These are phyloP conservation scores for Drosophila pruinosa DNA, from an alignment of 1,140 invertebrate genomes.

Conservation along the genomic window DNA sequence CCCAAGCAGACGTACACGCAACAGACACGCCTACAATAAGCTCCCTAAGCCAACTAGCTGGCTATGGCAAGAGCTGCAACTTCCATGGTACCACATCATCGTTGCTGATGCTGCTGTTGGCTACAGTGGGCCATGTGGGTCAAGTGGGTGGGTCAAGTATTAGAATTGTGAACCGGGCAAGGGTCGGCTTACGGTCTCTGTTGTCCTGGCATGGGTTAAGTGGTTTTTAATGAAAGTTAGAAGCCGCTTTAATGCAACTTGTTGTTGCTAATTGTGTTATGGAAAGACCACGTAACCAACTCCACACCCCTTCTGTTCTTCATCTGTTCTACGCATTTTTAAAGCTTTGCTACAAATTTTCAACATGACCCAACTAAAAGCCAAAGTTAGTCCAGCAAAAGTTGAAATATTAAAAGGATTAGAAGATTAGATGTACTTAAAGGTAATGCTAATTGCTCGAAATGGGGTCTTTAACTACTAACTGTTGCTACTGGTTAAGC, in stretches of 20 bases:
- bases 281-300: conserved; percentile 31
- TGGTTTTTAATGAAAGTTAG: conserved; percentile 80
- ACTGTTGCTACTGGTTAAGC: conserved; percentile 3
- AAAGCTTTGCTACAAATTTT: conserved; percentile 35
- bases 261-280: conserved; percentile 64
- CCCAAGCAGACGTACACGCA: conserved; percentile 18
- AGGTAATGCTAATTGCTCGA: conserved; percentile 14
- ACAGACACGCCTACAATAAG: conserved; percentile 52
- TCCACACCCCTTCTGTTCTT: neutral
- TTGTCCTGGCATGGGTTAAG: conserved; percentile 70
- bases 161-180: conserved; percentile 27
- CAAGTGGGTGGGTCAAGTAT: conserved; percentile 67
- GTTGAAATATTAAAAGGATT: conserved; percentile 21
- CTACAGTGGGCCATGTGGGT: conserved; percentile 65
- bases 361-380: neutral
- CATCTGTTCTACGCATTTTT: conserved; percentile 13
- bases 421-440: conserved; percentile 19
- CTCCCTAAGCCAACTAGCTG: conserved; percentile 43
- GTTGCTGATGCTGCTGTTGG: conserved; percentile 21
- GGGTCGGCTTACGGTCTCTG: conserved; percentile 43
- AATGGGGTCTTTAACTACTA: conserved; percentile 9
- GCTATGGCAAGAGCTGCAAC: conserved; percentile 4
- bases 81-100: conserved; percentile 50
- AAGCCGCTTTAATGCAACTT: conserved; percentile 77
- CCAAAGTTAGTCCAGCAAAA: conserved; percentile 11